Evolutionary conservation across 2,888 invertebrate species (phyloP).

Genomic region (Lochmaea capreae): DNA sequence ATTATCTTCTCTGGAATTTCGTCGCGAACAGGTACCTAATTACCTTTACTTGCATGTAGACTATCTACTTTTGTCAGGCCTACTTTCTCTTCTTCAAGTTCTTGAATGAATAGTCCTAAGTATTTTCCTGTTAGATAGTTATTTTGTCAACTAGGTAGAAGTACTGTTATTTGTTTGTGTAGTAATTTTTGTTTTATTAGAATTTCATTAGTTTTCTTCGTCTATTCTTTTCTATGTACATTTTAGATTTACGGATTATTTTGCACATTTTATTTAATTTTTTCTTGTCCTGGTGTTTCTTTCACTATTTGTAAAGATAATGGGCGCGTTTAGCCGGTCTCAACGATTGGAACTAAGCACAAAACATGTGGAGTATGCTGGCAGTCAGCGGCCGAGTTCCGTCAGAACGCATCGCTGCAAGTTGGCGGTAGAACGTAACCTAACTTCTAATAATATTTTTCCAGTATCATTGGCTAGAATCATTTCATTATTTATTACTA

Average conservation of each 20-base stretch:
- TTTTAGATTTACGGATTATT: not conserved
- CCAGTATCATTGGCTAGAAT: too few species aligned
- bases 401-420: too few species aligned
- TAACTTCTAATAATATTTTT: too few species aligned
- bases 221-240: not conserved
- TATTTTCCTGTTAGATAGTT: not conserved
- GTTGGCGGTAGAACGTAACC: too few species aligned
- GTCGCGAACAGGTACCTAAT: constrained; percentile 4
- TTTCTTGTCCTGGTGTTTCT: not conserved
- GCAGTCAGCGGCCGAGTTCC: too few species aligned
- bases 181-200: not conserved
- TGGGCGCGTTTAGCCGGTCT: too few species aligned
- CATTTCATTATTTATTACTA: too few species aligned
- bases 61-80: not conserved
- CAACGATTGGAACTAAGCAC: too few species aligned
- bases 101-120: not conserved
- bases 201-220: not conserved
- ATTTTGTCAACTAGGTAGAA: not conserved
- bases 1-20: constrained; percentile 1
- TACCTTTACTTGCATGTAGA: not conserved
- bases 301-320: too few species aligned
- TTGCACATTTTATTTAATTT: not conserved
- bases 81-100: not conserved
- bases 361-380: too few species aligned
- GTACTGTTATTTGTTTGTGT: not conserved